These are phyloP conservation scores for Argopecten irradians DNA, from an alignment of 1,140 invertebrate species.

Conservation along the genomic window DNA sequence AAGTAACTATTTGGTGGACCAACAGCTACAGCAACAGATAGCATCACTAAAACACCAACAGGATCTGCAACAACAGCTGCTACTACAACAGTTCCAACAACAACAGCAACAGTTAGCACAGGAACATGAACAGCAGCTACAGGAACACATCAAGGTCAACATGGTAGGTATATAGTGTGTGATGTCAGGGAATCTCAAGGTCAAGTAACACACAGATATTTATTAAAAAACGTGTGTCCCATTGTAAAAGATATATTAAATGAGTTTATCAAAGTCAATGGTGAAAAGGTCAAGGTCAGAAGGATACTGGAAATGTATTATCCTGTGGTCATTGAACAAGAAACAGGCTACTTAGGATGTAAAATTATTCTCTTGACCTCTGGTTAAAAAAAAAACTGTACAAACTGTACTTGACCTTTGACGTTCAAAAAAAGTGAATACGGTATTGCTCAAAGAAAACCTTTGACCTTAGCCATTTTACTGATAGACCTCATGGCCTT, in stretches of 20 bases:
- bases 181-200: constrained; percentile 90
- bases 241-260: constrained; percentile 68
- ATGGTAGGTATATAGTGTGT: constrained; percentile 78
- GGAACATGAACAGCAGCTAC: constrained; percentile 91
- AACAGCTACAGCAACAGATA: constrained; percentile 71
- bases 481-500: constrained; percentile 25
- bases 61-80: constrained; percentile 91
- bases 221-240: constrained; percentile 91
- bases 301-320: background rate
- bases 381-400: too few relatives aligned
- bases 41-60: constrained; percentile 90
- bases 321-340: too few relatives aligned
- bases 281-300: background rate
- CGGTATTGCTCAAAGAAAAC: too few relatives aligned
- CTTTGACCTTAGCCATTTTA: background rate
- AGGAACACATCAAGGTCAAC: constrained; percentile 90
- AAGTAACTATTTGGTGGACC: constrained; percentile 75
- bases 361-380: too few relatives aligned
- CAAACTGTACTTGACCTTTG: too few relatives aligned
- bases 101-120: constrained; percentile 91
- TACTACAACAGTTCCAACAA: constrained; percentile 91
- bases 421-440: too few relatives aligned
- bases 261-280: background rate
- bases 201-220: constrained; percentile 91
- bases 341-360: too few relatives aligned